Percentiles rank a stretch among this genome's conserved stretches.
phyloP scores from a whole-genome alignment of 2,888 invertebrate genomes.

The Eristalinus sepulchralis region DNA sequence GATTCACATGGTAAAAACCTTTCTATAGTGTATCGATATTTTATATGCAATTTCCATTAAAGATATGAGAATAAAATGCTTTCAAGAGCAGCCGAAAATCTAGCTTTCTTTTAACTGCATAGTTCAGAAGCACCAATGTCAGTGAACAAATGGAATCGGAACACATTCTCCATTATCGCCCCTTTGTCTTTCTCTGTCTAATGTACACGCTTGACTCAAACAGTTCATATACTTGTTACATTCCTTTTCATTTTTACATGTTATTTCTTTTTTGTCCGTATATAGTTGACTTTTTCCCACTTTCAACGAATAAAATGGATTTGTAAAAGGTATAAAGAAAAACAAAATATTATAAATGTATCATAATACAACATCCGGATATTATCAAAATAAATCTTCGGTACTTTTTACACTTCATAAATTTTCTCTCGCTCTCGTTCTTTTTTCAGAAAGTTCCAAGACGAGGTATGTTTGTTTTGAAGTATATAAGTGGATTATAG shows the following conservation, averaged over 20 bases:
- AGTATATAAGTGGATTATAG: neutral
- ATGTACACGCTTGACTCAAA: neutral
- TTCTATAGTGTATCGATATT: slow-evolving; percentile 12
- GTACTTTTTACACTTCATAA: neutral
- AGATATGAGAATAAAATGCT: slow-evolving; percentile 24
- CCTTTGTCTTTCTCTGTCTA: slow-evolving; percentile 8
- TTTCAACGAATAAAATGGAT: slow-evolving; percentile 55
- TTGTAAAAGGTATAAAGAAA: neutral
- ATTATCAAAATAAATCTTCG: too few species aligned
- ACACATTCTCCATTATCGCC: slow-evolving; percentile 29
- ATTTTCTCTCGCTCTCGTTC: neutral
- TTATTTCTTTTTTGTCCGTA: neutral
- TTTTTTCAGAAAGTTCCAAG: neutral
- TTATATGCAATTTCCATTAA: slow-evolving; percentile 47
- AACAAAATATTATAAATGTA: neutral
- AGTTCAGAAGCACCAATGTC: slow-evolving; percentile 43
- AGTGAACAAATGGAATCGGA: slow-evolving; percentile 31
- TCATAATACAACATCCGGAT: too few species aligned
- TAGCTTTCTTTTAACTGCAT: slow-evolving; percentile 63
- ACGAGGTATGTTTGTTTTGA: neutral
- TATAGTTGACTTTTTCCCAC: slow-evolving; percentile 50
- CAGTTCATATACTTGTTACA: neutral
- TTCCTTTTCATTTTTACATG: neutral
- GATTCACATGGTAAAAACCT: slow-evolving; percentile 44
- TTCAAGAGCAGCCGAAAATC: slow-evolving; percentile 54